Conservation (phyloP, 2,113 vertebrate genomes). For the Balaeniceps rex region DNA sequence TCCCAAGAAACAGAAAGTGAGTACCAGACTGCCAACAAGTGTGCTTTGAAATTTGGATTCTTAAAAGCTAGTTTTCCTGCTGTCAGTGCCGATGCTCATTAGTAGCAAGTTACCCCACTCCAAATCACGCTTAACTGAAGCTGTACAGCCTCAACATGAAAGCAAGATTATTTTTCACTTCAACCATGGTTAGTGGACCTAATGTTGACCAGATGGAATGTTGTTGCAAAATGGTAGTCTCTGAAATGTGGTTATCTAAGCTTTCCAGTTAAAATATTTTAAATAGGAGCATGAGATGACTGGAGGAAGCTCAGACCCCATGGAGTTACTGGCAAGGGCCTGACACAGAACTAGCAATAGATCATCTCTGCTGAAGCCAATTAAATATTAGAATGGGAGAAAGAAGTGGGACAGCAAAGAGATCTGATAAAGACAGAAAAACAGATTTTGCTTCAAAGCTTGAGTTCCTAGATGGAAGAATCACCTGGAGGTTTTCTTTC, state of each 20-base stretch:
- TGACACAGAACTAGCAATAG: neutral
- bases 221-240: neutral
- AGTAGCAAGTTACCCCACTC: neutral
- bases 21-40: neutral
- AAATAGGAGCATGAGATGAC: neutral
- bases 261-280: constrained; percentile 13
- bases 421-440: neutral
- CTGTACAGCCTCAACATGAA: neutral
- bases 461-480: neutral
- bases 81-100: neutral
- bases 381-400: neutral
- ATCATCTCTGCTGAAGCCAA: neutral
- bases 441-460: neutral
- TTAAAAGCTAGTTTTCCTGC: neutral
- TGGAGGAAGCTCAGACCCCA: neutral
- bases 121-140: constrained; percentile 2
- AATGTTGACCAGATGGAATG: constrained; percentile 3
- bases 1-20: constrained; percentile 26
- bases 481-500: neutral
- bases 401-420: neutral
- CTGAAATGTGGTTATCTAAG: neutral
- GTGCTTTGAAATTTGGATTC: constrained; percentile 1
- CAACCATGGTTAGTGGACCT: neutral
- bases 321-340: neutral
- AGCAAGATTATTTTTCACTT: neutral